phyloP scores from a whole-genome alignment of 2,888 invertebrate genomes.

The Vesta saturnalis region DNA sequence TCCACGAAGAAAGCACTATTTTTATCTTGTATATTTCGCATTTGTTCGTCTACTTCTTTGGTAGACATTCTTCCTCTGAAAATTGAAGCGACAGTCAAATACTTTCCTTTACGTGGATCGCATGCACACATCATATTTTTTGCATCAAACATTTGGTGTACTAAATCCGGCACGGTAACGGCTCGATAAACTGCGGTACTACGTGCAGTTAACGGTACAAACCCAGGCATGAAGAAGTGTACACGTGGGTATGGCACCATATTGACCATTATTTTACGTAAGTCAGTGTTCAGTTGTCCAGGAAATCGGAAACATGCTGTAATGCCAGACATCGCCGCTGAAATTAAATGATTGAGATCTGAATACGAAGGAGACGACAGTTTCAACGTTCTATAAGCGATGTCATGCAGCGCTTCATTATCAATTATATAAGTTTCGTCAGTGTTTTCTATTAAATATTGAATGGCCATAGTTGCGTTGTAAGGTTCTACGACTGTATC shows the following conservation, averaged over 20 bases:
- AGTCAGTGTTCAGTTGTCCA: slow-evolving; percentile 75
- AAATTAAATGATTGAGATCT: slow-evolving; percentile 66
- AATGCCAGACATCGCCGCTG: slow-evolving; percentile 67
- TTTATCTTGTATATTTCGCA: slow-evolving; percentile 74
- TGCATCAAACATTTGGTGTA: slow-evolving; percentile 84
- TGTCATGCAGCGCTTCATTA: slow-evolving; percentile 73
- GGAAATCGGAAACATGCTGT: slow-evolving; percentile 63
- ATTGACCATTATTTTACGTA: slow-evolving; percentile 69
- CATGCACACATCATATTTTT: slow-evolving; percentile 92
- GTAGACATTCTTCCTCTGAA: slow-evolving; percentile 78
- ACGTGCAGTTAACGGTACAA: slow-evolving; percentile 70
- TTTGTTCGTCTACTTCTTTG: slow-evolving; percentile 69
- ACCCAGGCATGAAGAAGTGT: slow-evolving; percentile 74
- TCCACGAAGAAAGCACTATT: slow-evolving; percentile 73
- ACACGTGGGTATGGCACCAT: slow-evolving; percentile 76
- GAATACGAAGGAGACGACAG: slow-evolving; percentile 70
- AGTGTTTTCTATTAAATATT: slow-evolving; percentile 69
- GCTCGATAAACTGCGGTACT: slow-evolving; percentile 76
- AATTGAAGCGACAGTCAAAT: slow-evolving; percentile 85
- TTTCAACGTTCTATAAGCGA: slow-evolving; percentile 70
- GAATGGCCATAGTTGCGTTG: slow-evolving; percentile 69
- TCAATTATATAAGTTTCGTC: slow-evolving; percentile 72
- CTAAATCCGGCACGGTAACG: slow-evolving; percentile 80
- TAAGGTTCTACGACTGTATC: slow-evolving; percentile 74
- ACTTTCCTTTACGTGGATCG: slow-evolving; percentile 81